Base-by-base conservation (phyloP, 2,888 invertebrate genomes). In the Opisthograptis luteolata region DNA sequence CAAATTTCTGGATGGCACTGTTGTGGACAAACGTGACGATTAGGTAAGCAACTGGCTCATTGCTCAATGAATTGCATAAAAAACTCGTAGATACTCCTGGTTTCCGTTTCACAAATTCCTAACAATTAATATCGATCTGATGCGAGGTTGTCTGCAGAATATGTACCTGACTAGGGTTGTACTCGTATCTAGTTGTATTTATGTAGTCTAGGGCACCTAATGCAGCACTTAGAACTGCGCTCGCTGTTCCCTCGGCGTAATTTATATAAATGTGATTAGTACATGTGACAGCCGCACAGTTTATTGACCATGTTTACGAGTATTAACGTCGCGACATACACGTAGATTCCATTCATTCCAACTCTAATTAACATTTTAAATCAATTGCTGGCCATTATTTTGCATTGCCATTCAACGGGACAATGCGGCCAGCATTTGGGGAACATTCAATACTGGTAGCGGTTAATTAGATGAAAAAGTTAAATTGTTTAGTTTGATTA, bases 231-330 rank as follows among this genome's bases (percentile, higher is more conserved):
- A 57, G 51, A 48, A 52, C 50, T 31, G 30, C 44, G 49, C 47
- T 53, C 46, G 56, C 50, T 57, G 55, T 51, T 49, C 36, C 40
- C 47, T 50, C 59, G 62, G 49, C 57, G 60, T 62, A 61, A 61
- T 54, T 54, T 58, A 47, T 67, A 69, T 64, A 63, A 66, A 66
- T 68, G 65, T 75, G 70, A 73, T 75, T 71, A 70, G 72, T 56
- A 62, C 61, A 62, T 67, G 69, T 69, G 68, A 69, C 70, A 68
- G 66, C 62, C 63, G 40, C 68, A 47, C 58, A 73, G 66, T 72
- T 75, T 76, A 76, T 74, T 70, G 68, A 57, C 56, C 68, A 62
- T 74, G 74, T 74, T 69, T 68, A 64, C 58, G 61, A 65, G 60
- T 66, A 64, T 66, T 68, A 68, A 66, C 67, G 60, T 64, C 63